Evolutionary conservation across 2,113 vertebrate species (phyloP).

Genomic region (Nanorana parkeri): DNA sequence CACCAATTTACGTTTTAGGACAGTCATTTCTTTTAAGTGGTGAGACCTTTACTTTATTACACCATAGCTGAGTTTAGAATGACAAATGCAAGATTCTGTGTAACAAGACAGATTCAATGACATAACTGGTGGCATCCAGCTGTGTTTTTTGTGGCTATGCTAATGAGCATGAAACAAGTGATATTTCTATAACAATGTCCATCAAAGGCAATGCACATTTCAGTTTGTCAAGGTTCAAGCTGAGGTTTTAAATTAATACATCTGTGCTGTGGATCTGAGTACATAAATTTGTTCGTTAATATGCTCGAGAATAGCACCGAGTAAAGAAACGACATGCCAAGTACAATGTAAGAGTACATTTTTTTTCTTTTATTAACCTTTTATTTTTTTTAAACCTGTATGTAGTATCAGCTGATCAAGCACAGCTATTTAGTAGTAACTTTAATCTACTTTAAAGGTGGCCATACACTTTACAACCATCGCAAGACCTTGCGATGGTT

Average conservation of each 20-base stretch:
- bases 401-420: too few species aligned
- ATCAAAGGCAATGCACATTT: not conserved
- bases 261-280: not conserved
- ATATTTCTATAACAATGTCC: slow-evolving; percentile 17
- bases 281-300: not conserved
- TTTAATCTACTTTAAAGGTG: too few species aligned
- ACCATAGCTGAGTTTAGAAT: not conserved
- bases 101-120: slow-evolving; percentile 32
- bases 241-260: not conserved
- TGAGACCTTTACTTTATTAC: slow-evolving; percentile 1
- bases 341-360: too few species aligned
- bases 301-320: too few species aligned
- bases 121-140: slow-evolving; percentile 14
- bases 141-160: not conserved
- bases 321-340: too few species aligned
- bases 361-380: too few species aligned
- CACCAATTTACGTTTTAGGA: not conserved
- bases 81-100: not conserved
- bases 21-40: slow-evolving; percentile 7
- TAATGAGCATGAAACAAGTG: slow-evolving; percentile 26
- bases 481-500: too few species aligned
- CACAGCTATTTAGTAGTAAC: too few species aligned
- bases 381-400: too few species aligned
- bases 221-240: not conserved
- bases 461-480: too few species aligned